These are phyloP conservation scores for Thecocarcelia acutangulata DNA, from an alignment of 2,888 invertebrate species.

Conservation along the genomic window DNA sequence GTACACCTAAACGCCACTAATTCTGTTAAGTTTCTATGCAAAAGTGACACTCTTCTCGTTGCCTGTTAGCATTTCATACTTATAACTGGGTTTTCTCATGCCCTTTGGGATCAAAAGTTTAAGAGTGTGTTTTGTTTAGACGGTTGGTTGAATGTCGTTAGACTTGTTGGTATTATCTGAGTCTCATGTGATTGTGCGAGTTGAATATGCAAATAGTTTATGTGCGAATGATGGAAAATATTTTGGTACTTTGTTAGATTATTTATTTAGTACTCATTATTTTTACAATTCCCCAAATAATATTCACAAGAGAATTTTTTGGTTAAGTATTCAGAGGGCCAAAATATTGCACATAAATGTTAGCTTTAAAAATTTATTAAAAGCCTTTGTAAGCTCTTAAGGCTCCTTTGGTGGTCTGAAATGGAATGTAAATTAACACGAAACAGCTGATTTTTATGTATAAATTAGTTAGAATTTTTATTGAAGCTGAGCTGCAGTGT, in stretches of 20 bases:
- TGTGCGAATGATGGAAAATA: neutral
- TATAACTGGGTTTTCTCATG: slow-evolving; percentile 55
- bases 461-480: no score
- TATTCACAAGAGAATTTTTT: no score
- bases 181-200: neutral
- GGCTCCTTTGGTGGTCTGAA: no score
- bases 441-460: no score
- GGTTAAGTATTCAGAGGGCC: no score
- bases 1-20: slow-evolving; percentile 11
- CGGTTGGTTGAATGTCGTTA: slow-evolving; percentile 12
- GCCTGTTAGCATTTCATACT: slow-evolving; percentile 30
- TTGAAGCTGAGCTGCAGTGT: no score
- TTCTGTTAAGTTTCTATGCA: slow-evolving; percentile 21
- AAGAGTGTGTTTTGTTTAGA: slow-evolving; percentile 42
- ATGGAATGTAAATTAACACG: no score
- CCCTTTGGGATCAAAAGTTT: slow-evolving; percentile 58
- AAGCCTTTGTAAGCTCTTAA: no score
- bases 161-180: neutral
- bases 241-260: slow-evolving; percentile 19
- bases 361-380: no score
- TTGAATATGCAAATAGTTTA: slow-evolving; percentile 11
- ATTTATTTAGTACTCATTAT: neutral
- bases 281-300: no score
- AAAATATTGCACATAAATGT: no score
- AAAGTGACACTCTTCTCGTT: slow-evolving; percentile 21